phyloP scores from a whole-genome alignment of 64 coral and sea anemone genomes.

The Anthopleura sola region DNA sequence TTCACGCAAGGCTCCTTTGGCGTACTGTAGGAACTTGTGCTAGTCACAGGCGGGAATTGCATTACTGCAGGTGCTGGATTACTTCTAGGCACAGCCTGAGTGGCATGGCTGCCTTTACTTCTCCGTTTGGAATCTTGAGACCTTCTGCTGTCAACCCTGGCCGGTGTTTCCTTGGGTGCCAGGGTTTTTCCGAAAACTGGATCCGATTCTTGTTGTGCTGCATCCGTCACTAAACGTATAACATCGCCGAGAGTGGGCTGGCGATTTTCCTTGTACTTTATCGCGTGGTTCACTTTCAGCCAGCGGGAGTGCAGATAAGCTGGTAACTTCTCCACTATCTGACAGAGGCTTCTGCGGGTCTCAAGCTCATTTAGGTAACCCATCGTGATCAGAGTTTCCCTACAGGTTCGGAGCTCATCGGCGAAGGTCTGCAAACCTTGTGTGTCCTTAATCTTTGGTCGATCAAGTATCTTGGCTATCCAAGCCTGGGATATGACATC shows the following conservation, averaged over 20 bases:
- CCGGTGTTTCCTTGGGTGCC: constrained; percentile 24
- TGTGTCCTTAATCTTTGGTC: constrained; percentile 47
- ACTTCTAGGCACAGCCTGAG: constrained; percentile 38
- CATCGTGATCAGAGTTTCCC: constrained; percentile 49
- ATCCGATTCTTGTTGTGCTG: constrained; percentile 47
- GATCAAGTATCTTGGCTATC: constrained; percentile 56
- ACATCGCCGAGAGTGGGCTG: constrained; percentile 39
- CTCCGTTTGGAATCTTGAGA: constrained; percentile 28
- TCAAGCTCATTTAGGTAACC: constrained; percentile 56
- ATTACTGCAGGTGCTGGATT: constrained; percentile 31
- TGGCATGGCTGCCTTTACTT: constrained; percentile 33
- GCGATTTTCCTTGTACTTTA: constrained; percentile 50
- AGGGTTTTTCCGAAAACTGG: constrained; percentile 43
- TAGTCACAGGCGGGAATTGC: not conserved
- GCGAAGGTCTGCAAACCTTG: constrained; percentile 42
- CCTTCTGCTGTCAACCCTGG: constrained; percentile 22
- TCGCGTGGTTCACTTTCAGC: constrained; percentile 35
- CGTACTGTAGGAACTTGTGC: constrained; percentile 23
- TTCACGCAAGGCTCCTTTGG: constrained; percentile 31
- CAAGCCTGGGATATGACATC: constrained; percentile 51
- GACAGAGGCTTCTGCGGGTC: constrained; percentile 41
- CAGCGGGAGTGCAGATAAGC: constrained; percentile 47
- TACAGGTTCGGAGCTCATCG: constrained; percentile 44
- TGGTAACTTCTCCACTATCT: constrained; percentile 49
- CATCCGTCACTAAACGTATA: constrained; percentile 55